Base-by-base conservation (phyloP, 1,140 invertebrate species). In the Bombus consobrinus region DNA sequence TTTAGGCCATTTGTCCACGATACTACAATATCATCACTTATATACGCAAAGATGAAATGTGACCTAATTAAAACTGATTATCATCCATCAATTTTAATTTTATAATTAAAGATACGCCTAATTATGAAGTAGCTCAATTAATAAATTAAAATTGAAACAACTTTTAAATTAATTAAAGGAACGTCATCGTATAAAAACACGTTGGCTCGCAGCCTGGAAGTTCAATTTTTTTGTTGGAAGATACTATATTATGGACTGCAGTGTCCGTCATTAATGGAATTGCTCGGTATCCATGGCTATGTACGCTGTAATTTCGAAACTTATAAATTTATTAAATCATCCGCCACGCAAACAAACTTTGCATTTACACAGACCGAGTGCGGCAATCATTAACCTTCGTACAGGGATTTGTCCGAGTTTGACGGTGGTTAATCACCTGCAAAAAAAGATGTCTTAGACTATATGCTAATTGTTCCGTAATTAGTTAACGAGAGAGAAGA, bases 401-500 rank as follows among this genome's bases (percentile, higher is more conserved):
- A 3, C 39, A 9, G 2, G 74, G 25, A 83, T 71, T 9, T 28
- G 64, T n/a, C 53, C 32, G 15, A 25, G 28, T 71, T 53, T n/a
- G 87, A 86, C 68, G 53, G 43, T n/a, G 41, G 37, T 81, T 79
- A 82, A 75, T 88, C 72, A 47, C 34, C n/a, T 28, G 25, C 34
- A 81, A 62, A 64, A 39, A 41, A 22, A 25, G 62, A 37, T 88
- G 59, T 88, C 77, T 86, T 74, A 82, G 53, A 81, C 66, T 47
- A 53, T 8, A 25, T 37, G 62, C 72, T 78, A 82, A 86, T 83
- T 59, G 69, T 34, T n/a, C 47, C 68, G 83, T 89, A 82, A 89
- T 89, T 89, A 81, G 68, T 59, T 89, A 89, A 89, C 83, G 87
- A 81, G 83, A 34, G 41, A 62, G 79, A 82, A 88, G 86, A 89